A percentile compares a stretch with the other conserved stretches of the same genome.
phyloP scores from a whole-genome alignment of 2,888 invertebrate genomes.

The Masnerella sp. region DNA sequence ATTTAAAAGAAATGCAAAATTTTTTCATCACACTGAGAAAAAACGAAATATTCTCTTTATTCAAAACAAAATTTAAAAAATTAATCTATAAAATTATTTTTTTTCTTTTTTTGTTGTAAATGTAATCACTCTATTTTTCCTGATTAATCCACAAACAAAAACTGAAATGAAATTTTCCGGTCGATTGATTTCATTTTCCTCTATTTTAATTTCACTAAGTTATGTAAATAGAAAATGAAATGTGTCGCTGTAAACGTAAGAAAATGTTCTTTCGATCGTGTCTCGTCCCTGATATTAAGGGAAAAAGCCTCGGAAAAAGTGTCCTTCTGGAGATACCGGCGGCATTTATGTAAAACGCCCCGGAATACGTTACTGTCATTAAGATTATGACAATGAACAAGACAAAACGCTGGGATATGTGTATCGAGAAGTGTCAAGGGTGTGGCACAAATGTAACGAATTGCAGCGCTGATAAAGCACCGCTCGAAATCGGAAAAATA shows the following conservation, averaged over 20 bases:
- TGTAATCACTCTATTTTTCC: too few species aligned
- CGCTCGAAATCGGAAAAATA: slow-evolving; percentile 29
- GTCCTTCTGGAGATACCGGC: slow-evolving; percentile 35
- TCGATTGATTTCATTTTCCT: too few species aligned
- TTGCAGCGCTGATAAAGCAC: slow-evolving; percentile 27
- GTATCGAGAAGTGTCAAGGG: slow-evolving; percentile 50
- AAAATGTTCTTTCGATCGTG: slow-evolving; percentile 11
- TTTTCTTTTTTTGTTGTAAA: too few species aligned
- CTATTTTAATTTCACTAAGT: too few species aligned
- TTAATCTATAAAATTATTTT: too few species aligned
- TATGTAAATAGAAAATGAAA: background rate
- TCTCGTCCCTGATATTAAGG: slow-evolving; percentile 32
- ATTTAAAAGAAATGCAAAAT: too few species aligned
- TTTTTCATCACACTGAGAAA: too few species aligned
- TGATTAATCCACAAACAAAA: too few species aligned
- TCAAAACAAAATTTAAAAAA: too few species aligned
- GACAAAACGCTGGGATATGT: slow-evolving; percentile 47
- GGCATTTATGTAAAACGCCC: slow-evolving; percentile 54
- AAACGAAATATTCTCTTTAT: too few species aligned
- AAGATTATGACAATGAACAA: slow-evolving; percentile 37
- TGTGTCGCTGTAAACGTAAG: background rate
- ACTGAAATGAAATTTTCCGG: too few species aligned
- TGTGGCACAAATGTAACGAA: slow-evolving; percentile 48
- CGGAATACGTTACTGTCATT: slow-evolving; percentile 50
- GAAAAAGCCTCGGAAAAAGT: slow-evolving; percentile 36